phyloP scores from a whole-genome alignment of 1,140 invertebrate species.

The Cephus cinctus region DNA sequence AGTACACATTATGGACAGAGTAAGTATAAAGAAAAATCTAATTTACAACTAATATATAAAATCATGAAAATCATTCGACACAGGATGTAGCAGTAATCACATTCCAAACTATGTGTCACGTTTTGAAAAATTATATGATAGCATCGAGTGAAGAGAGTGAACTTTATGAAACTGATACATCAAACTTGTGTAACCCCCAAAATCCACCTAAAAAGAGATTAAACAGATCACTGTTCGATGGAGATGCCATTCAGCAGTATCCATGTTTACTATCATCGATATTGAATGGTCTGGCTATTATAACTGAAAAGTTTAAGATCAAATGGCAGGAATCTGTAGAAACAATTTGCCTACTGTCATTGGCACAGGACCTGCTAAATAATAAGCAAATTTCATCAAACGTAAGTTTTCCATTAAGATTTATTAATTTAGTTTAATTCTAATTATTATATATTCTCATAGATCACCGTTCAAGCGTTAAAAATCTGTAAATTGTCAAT shows the following conservation, averaged over 20 bases:
- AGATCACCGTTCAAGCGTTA: conserved; percentile 68
- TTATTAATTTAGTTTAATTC: conserved; percentile 5
- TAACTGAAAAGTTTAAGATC: conserved; percentile 69
- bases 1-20: conserved; percentile 62
- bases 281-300: conserved; percentile 61
- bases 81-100: conserved; percentile 68
- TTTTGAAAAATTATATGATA: conserved; percentile 60
- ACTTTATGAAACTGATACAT: too few relatives aligned
- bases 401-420: conserved; percentile 2
- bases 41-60: too few relatives aligned
- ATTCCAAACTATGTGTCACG: conserved; percentile 69
- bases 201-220: conserved; percentile 18
- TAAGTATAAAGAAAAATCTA: too few relatives aligned
- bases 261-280: conserved; percentile 60
- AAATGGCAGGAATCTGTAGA: conserved; percentile 74
- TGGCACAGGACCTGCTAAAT: conserved; percentile 49
- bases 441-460: conserved; percentile 28
- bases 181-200: not conserved
- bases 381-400: conserved; percentile 1
- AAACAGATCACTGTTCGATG: conserved; percentile 43
- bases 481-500: conserved; percentile 68
- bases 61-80: too few relatives aligned
- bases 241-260: conserved; percentile 46
- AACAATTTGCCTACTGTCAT: conserved; percentile 61
- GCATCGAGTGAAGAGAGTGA: conserved; percentile 19